Evolutionary conservation across 2,113 vertebrate species (phyloP), one percentile per base, ranked within the genome.

Genomic region (Brachyhypopomus gauderio): DNA sequence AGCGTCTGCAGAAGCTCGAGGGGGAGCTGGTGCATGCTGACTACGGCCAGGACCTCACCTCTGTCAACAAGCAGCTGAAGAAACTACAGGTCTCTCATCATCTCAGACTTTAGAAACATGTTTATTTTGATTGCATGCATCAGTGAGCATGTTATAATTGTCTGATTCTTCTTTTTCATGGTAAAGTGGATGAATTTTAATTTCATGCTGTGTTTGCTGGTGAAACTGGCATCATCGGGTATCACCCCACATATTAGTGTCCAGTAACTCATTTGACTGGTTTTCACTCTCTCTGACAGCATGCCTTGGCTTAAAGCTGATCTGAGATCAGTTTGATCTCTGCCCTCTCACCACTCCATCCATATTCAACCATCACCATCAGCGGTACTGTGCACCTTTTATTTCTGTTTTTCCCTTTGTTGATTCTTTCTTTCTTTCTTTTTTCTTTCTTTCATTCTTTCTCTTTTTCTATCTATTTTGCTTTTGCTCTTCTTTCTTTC

Each of bases 21-120:
- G 92, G 92, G 56, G 94, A 96, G 85, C 94, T 98, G 73, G 88
- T 85, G 78, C 93, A 91, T 0, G 92, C 94, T 76, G 95, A 96
- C 77, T 88, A 92, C 8, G 94, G 95, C 0, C 92, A 94, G 22
- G 95, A 96, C 90, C 91, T 97, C 78, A 94, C 94, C 89, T 94
- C 91, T 0, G 94, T 97, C 89, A 97, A 96, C 91, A 95, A 93
- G 80, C 95, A 96, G 84, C 93, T 97, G 12, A 97, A 97, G 86
- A 96, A 93, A 85, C 92, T 98, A 2, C 95, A 97, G 89, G 96
- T 97, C 87, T 2, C 27, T 78, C 22, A 59, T 48, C 6, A 8
- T 30, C 27, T 34, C 60, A 22, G n/a, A 64, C 14, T 67, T 14
- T 52, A 3, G 12, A 52, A 11, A 14, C 45, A 52, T 14, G 12